A percentile compares a stretch with the other conserved stretches of the same genome.
Conservation (phyloP, 2,888 invertebrate genomes). For the Calliopum simillimum region DNA sequence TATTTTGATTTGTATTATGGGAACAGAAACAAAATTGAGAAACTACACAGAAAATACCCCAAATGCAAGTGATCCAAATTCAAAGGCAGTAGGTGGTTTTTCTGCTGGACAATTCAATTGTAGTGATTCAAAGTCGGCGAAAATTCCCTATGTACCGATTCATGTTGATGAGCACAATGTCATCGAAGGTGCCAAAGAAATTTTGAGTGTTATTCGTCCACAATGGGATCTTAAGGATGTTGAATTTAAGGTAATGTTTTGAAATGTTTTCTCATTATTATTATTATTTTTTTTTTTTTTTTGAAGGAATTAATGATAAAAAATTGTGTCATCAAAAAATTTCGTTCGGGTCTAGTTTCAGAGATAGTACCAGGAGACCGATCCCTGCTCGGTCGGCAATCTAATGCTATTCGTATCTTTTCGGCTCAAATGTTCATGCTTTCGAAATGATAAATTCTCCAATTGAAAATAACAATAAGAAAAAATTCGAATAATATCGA, state of each 20-base stretch:
- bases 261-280: background rate
- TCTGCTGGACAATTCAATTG: conserved; percentile 39
- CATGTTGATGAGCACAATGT: conserved; percentile 77
- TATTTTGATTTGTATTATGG: conserved; percentile 49
- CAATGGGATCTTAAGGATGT: conserved; percentile 76
- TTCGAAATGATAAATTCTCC: too few relatives aligned
- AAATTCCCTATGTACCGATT: conserved; percentile 69
- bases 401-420: too few relatives aligned
- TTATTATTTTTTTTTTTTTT: too few relatives aligned
- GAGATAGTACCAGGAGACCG: background rate
- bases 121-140: conserved; percentile 25
- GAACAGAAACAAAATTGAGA: conserved; percentile 63
- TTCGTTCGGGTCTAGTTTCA: background rate
- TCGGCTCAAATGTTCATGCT: too few relatives aligned
- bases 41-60: conserved; percentile 60
- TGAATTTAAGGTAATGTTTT: conserved; percentile 76
- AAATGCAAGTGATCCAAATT: conserved; percentile 51
- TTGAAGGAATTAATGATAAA: too few relatives aligned
- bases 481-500: too few relatives aligned
- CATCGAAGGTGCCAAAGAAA: conserved; percentile 74
- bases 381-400: too few relatives aligned
- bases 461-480: too few relatives aligned
- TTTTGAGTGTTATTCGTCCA: conserved; percentile 78
- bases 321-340: too few relatives aligned
- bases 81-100: conserved; percentile 36